Evolutionary conservation across 2,797 vertebrate species (phyloP), one percentile per base, ranked within the genome.

Genomic region (Salmo trutta): DNA sequence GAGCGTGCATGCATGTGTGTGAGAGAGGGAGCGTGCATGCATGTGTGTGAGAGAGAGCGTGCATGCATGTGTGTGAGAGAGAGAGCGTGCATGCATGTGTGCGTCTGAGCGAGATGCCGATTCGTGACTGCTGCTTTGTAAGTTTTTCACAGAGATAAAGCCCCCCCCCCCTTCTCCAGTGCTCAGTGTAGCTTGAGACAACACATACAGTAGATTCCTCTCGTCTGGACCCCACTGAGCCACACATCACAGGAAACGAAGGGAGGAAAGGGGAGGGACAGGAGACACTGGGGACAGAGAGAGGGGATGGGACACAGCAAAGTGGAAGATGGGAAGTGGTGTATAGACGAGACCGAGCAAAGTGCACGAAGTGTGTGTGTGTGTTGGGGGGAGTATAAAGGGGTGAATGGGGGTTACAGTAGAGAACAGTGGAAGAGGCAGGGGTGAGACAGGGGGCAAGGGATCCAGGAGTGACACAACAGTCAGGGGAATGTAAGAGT

Each of bases 71-170:
- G 52, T 66, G 69, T 47, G 76, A 21, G 54, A 56, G 81, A 62
- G 54, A 56, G 81, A n/a, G n/a, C 54, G 76, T 69, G 72, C 80
- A 64, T 36, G 27, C 53, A 54, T 79, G 86, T 41, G 79, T 80
- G 84, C 56, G 75, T 74, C 83, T 62, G 85, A 86, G 77, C 27
- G 77, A 88, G 82, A 83, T 75, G 21, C 78, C 12, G 59, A 83
- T 95, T 92, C 89, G 90, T 94, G 94, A 94, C 92, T 91, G 87
- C 62, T 80, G 90, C 92, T 92, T 90, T 91, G 91, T 91, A 90
- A 90, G 90, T 89, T 91, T 91, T 92, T 90, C 82, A 84, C 62
- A 29, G 89, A 81, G 84, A 91, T 93, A 88, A 87, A 12, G 12
- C 21, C 59, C 54, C 19, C 53, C 56, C 19, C 56, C 56, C 90